Evolutionary conservation across 2,888 invertebrate genomes (phyloP).

Genomic region (Pheosia gnoma): DNA sequence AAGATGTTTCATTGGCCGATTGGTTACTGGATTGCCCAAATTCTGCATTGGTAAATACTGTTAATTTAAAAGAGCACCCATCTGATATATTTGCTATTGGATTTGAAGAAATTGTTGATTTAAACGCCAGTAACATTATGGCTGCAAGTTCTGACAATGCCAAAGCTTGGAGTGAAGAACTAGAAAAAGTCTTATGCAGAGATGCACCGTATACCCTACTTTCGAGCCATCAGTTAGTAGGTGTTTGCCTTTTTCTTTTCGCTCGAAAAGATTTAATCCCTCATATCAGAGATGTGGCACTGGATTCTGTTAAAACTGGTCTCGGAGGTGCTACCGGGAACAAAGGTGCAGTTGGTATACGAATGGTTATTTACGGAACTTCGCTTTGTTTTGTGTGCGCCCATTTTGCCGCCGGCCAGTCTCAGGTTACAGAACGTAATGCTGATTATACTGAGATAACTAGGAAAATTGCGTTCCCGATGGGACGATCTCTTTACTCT

Average conservation of each 20-base stretch:
- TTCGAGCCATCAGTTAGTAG: conserved; percentile 97
- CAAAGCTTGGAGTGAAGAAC: conserved; percentile 96
- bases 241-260: conserved; percentile 98
- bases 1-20: conserved; percentile 93
- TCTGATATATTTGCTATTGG: conserved; percentile 99
- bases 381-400: conserved; percentile 99
- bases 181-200: conserved; percentile 95
- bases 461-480: conserved; percentile 94
- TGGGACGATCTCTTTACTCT: conserved; percentile 95
- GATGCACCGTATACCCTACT: conserved; percentile 95
- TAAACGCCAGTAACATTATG: conserved; percentile 99
- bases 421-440: conserved; percentile 97
- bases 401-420: conserved; percentile 99
- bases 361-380: conserved; percentile 95
- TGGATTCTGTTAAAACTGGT: conserved; percentile 99
- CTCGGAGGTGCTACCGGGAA: conserved; percentile 98
- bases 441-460: conserved; percentile 98
- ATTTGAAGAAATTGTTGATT: conserved; percentile 99
- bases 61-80: conserved; percentile 83
- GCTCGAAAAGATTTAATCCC: conserved; percentile 95
- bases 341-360: conserved; percentile 97
- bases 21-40: conserved; percentile 95
- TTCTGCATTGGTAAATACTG: conserved; percentile 73
- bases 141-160: conserved; percentile 96
- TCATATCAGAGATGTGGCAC: conserved; percentile 95